Base-by-base conservation (phyloP, 2,113 vertebrate genomes). In the Malaclemys terrapin region DNA sequence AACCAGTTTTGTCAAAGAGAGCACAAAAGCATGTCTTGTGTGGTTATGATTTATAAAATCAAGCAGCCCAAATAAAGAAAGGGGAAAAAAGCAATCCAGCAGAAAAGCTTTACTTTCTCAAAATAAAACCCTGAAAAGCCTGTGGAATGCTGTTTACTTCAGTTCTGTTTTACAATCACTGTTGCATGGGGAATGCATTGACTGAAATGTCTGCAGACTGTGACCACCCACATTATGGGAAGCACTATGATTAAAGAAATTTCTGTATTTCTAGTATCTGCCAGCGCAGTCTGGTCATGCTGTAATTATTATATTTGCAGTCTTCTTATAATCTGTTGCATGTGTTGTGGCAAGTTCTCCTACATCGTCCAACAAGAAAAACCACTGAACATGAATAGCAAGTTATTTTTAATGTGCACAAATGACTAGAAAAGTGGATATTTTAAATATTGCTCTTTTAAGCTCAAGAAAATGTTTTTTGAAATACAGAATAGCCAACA, bases 141-240 rank as follows among this genome's bases (percentile, higher is more conserved):
- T 80, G 45, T 91, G 94, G 96, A 98, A 96, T 94, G 94, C 93
- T 97, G 91, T 97, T 97, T 97, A 96, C 95, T 96, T 88, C 91
- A 93, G 83, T 80, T 95, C 90, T 95, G 50, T 95, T 97, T 97
- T 96, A 95, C 94, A 97, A 82, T 38, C 79, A 79, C 57, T 94
- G 95, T 89, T 65, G 13, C 90, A 91, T 1, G 24, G 90, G 89
- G 85, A 95, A 96, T 24, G 80, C 75, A 84, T 38, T 81, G 96
- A 94, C 97, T 94, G 93, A 91, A 95, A 91, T 0, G 45, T 93
- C 91, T 97, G 90, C 31, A 95, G 95, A 86, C 91, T 42, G 5
- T 96, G 98, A 97, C 98, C 98, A 98, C 98, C 98, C 98, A 98
- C 98, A 93, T 90, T 76, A 94, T 81, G 96, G 96, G 97, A 98